Conservation (phyloP, 2,113 vertebrate species). For the Perccottus glenii region DNA sequence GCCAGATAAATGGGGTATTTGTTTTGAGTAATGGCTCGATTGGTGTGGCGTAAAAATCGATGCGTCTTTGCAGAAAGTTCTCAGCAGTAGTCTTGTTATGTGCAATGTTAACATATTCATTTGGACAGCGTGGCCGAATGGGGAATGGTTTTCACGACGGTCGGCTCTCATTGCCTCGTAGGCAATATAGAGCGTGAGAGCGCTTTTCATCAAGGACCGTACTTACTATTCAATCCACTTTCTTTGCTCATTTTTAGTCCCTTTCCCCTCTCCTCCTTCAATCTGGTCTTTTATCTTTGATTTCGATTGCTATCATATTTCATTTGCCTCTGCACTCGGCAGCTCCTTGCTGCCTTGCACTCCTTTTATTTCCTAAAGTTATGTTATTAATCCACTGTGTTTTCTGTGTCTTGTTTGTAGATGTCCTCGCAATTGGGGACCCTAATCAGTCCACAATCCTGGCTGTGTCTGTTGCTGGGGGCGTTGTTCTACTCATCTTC, state of each 20-base stretch:
- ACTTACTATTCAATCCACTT: constrained; percentile 64
- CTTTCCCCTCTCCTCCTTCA: constrained; percentile 46
- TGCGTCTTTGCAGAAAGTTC: constrained; percentile 69
- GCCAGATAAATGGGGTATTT: constrained; percentile 77
- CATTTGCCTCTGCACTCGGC: constrained; percentile 22
- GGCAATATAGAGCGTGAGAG: constrained; percentile 54
- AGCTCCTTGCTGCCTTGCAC: constrained; percentile 34
- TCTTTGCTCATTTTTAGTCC: constrained; percentile 39
- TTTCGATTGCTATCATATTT: constrained; percentile 59
- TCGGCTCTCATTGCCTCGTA: constrained; percentile 44
- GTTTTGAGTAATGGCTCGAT: constrained; percentile 81
- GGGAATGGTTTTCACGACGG: constrained; percentile 63
- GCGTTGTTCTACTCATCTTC: constrained; percentile 82
- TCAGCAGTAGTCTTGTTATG: constrained; percentile 61
- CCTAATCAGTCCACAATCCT: constrained; percentile 85
- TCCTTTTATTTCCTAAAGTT: constrained; percentile 26
- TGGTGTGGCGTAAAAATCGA: constrained; percentile 75
- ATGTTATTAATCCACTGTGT: constrained; percentile 25
- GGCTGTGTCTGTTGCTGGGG: constrained; percentile 82
- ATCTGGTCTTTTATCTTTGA: constrained; percentile 57
- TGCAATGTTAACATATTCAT: constrained; percentile 72
- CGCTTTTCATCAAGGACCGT: constrained; percentile 67
- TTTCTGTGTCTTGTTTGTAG: constrained; percentile 55
- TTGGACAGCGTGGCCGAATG: constrained; percentile 59
- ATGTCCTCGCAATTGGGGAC: constrained; percentile 84